Conservation (phyloP, 2,888 invertebrate species). For the Cataglyphis livida region DNA sequence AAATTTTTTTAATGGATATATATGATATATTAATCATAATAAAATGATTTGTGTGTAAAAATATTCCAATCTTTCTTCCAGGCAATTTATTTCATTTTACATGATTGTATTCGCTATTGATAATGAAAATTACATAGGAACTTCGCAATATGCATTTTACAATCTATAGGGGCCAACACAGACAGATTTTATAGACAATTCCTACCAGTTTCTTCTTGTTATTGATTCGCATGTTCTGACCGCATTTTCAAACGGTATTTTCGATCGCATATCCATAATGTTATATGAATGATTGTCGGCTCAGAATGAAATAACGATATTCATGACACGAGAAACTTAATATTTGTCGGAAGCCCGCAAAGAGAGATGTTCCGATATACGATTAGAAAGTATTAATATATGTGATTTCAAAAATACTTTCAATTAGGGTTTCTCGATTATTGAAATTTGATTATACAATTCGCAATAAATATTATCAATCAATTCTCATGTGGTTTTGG, state of each 20-base stretch:
- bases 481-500: neutral
- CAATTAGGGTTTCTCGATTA: neutral
- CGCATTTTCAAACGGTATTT: constrained; percentile 25
- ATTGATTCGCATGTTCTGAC: constrained; percentile 36
- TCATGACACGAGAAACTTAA: constrained; percentile 40
- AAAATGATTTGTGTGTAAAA: neutral
- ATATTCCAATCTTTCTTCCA: neutral
- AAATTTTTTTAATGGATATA: neutral
- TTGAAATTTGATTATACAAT: neutral
- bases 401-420: neutral
- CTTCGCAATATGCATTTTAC: neutral
- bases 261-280: constrained; percentile 43
- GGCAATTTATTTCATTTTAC: neutral
- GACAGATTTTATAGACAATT: constrained; percentile 7
- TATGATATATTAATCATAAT: neutral
- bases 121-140: constrained; percentile 3
- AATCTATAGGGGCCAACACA: neutral
- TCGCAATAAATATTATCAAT: neutral
- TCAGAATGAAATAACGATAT: constrained; percentile 27
- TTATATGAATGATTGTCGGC: constrained; percentile 13
- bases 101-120: neutral
- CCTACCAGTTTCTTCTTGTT: neutral
- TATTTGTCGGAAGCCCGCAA: constrained; percentile 21
- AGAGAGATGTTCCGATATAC: neutral
- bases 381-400: neutral